phyloP scores from a whole-genome alignment of 1,140 invertebrate genomes.

The Armadillidium nasatum region DNA sequence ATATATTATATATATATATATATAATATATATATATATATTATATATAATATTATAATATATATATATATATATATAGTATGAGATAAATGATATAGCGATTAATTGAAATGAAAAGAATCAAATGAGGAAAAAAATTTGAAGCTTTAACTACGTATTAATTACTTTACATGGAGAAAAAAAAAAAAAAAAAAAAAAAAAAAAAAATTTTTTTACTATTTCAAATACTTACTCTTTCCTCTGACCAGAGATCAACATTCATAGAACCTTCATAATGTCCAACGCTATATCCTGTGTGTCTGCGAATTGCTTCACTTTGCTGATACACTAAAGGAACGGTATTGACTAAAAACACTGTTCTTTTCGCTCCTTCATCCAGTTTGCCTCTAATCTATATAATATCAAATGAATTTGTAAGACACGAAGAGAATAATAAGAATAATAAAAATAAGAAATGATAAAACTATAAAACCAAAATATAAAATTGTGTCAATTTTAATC shows the following conservation, averaged over 20 bases:
- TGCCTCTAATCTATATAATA: slow-evolving; percentile 49
- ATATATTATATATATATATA: neutral
- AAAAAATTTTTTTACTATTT: no score
- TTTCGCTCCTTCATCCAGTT: slow-evolving; percentile 62
- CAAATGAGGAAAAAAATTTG: neutral
- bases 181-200: no score
- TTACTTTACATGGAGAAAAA: no score
- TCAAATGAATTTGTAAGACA: no score
- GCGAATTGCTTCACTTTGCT: slow-evolving; percentile 66
- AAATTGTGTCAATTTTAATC: no score
- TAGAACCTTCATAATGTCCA: slow-evolving; percentile 54
- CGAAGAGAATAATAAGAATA: no score
- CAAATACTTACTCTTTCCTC: slow-evolving; percentile 37
- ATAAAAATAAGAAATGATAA: no score
- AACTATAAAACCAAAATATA: no score
- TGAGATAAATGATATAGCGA: neutral
- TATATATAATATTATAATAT: neutral
- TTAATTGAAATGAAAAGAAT: neutral
- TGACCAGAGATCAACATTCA: slow-evolving; percentile 65
- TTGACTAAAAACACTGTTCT: slow-evolving; percentile 65
- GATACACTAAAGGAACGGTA: slow-evolving; percentile 70
- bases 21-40: neutral
- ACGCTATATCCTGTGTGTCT: slow-evolving; percentile 59
- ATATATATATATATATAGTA: neutral
- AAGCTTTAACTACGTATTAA: neutral